Percentiles rank a stretch among this genome's conserved stretches.
phyloP scores from a whole-genome alignment of 2,888 invertebrate species.

The Strigamia maritima region DNA sequence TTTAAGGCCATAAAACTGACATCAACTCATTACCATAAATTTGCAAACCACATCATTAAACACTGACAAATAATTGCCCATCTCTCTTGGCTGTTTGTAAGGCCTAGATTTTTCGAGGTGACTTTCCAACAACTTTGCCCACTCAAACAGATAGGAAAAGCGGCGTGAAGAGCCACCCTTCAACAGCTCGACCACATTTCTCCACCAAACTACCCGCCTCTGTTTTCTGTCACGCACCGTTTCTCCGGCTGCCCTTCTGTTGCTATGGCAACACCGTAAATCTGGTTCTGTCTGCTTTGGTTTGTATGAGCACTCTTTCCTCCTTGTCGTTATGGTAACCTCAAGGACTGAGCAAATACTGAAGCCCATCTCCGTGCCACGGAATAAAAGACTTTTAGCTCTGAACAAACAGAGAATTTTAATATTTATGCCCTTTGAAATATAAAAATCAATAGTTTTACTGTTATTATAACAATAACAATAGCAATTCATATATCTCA shows the following conservation, averaged over 20 bases:
- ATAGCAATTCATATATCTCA: too few species aligned
- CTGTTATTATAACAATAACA: too few species aligned
- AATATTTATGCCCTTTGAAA: not conserved
- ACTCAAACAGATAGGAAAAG: constrained; percentile 15
- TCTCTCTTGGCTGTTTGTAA: not conserved
- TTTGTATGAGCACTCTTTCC: not conserved
- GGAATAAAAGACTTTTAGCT: constrained; percentile 5
- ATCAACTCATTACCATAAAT: not conserved
- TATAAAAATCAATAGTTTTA: not conserved
- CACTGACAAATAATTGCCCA: constrained; percentile 10
- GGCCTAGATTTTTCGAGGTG: not conserved
- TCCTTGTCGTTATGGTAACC: constrained; percentile 9
- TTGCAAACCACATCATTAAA: not conserved
- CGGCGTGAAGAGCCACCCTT: not conserved
- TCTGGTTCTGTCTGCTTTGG: constrained; percentile 6
- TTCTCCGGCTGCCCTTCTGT: not conserved
- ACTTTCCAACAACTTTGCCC: constrained; percentile 6
- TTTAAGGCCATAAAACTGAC: not conserved
- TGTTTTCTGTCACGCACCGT: constrained; percentile 15
- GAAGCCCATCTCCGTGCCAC: not conserved
- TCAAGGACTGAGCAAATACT: not conserved
- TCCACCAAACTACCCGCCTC: constrained; percentile 10
- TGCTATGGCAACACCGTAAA: not conserved
- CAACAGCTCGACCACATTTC: constrained; percentile 10
- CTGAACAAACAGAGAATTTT: not conserved